Evolutionary conservation across 2,888 invertebrate genomes (phyloP).

Genomic region (Hoplodrina ambigua): DNA sequence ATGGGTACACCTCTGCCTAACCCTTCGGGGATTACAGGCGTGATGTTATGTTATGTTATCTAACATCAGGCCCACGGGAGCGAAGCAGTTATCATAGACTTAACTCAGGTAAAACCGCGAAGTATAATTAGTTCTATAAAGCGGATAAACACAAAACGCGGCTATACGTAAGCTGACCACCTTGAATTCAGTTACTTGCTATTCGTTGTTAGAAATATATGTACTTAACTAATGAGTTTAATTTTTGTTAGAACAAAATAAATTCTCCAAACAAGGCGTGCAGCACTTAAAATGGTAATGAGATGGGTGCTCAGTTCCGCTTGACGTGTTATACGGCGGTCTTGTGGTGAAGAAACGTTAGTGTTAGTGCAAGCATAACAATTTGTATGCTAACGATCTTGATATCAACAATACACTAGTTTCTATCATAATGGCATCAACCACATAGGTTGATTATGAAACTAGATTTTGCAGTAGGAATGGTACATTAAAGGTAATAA

Average conservation of each 20-base stretch:
- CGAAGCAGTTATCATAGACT: too few species aligned
- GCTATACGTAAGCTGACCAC: too few species aligned
- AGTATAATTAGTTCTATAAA: too few species aligned
- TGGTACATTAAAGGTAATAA: background rate
- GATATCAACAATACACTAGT: slow-evolving; percentile 5
- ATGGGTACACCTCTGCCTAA: too few species aligned
- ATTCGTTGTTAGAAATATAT: too few species aligned
- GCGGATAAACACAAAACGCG: too few species aligned
- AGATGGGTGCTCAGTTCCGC: slow-evolving; percentile 34
- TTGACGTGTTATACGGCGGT: slow-evolving; percentile 23
- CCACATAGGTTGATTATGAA: background rate
- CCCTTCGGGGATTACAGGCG: too few species aligned
- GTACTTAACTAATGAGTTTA: slow-evolving; percentile 7
- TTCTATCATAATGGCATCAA: background rate
- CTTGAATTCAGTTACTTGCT: too few species aligned
- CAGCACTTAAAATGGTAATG: slow-evolving; percentile 53
- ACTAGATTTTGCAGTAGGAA: background rate
- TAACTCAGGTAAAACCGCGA: too few species aligned
- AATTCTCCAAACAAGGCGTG: slow-evolving; percentile 14
- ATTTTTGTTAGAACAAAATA: slow-evolving; percentile 13
- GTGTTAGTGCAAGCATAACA: slow-evolving; percentile 13
- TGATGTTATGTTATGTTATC: too few species aligned
- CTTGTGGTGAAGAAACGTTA: slow-evolving; percentile 17
- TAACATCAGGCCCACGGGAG: too few species aligned
- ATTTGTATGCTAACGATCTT: slow-evolving; percentile 40